phyloP scores from a whole-genome alignment of 2,797 vertebrate species.

The Oryzias sinensis region DNA sequence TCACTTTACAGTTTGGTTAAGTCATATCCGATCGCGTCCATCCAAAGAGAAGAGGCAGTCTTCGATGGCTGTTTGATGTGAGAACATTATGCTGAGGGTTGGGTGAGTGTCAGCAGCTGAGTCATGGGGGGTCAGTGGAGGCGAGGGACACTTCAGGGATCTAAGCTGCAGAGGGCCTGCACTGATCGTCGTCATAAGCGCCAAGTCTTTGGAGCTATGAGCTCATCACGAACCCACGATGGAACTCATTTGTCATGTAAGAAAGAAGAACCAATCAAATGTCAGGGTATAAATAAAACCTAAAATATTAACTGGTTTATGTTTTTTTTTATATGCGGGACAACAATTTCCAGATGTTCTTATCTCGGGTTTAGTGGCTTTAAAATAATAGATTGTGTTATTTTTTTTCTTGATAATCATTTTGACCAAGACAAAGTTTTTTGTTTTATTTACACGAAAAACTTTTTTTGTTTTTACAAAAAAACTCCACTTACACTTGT shows the following conservation, averaged over 20 bases:
- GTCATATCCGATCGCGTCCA: conserved; percentile 42
- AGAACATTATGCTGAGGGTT: conserved; percentile 34
- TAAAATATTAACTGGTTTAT: no score
- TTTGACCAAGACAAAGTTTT: no score
- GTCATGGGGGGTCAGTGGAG: conserved; percentile 67
- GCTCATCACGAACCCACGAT: conserved; percentile 52
- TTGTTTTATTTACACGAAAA: no score
- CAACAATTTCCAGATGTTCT: no score
- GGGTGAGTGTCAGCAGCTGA: conserved; percentile 60
- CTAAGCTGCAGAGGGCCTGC: conserved; percentile 34
- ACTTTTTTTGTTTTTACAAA: no score
- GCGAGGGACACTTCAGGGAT: conserved; percentile 36
- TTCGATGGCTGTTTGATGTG: conserved; percentile 59
- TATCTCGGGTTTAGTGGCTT: no score
- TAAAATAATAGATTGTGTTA: no score
- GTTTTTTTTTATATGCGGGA: no score
- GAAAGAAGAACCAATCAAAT: conserved; percentile 26
- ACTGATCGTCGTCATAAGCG: conserved; percentile 68
- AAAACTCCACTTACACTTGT: no score
- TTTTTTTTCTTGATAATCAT: no score
- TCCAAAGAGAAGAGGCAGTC: conserved; percentile 21
- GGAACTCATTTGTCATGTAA: conserved; percentile 60
- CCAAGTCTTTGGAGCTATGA: conserved; percentile 45
- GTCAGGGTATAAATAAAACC: conserved; percentile 1
- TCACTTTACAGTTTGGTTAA: conserved; percentile 27